These are phyloP conservation scores for Porites evermanni DNA, from an alignment of 92 coral and sea anemone species.

Conservation along the genomic window DNA sequence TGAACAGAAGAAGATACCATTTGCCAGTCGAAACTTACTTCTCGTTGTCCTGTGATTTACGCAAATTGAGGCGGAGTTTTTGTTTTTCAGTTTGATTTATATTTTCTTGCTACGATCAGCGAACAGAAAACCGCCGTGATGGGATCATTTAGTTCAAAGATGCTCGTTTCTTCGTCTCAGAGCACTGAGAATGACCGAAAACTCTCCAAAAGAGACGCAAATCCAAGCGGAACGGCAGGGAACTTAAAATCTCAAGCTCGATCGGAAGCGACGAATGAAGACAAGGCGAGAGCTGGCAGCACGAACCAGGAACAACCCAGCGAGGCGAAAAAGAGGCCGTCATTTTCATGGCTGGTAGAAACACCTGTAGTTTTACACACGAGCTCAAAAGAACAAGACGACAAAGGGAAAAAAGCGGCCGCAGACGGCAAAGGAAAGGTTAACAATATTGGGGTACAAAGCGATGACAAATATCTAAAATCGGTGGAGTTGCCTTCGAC, in stretches of 20 bases:
- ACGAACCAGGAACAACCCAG: not conserved
- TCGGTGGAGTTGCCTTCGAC: not conserved
- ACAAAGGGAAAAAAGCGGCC: slow-evolving; percentile 5
- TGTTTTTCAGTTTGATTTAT: not conserved
- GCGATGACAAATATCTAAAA: slow-evolving; percentile 12
- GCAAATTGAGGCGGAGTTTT: too few species aligned
- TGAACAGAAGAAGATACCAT: too few species aligned
- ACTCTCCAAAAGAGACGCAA: not conserved
- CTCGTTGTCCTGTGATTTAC: too few species aligned
- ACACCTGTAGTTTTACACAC: slow-evolving; percentile 13
- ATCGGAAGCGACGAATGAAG: not conserved
- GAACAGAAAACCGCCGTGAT: not conserved
- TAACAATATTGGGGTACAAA: not conserved
- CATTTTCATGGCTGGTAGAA: slow-evolving; percentile 16
- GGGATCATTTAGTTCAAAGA: slow-evolving; percentile 20
- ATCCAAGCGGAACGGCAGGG: not conserved
- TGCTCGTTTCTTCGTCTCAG: not conserved
- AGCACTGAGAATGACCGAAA: not conserved
- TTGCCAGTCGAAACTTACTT: too few species aligned
- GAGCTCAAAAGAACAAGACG: slow-evolving; percentile 6
- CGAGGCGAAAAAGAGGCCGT: slow-evolving; percentile 3
- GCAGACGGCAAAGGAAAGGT: not conserved
- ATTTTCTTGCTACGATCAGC: not conserved
- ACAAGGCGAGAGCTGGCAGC: not conserved
- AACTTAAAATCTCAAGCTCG: not conserved